Conservation (phyloP, 2,113 vertebrate species). For the Orthonyx spaldingii region DNA sequence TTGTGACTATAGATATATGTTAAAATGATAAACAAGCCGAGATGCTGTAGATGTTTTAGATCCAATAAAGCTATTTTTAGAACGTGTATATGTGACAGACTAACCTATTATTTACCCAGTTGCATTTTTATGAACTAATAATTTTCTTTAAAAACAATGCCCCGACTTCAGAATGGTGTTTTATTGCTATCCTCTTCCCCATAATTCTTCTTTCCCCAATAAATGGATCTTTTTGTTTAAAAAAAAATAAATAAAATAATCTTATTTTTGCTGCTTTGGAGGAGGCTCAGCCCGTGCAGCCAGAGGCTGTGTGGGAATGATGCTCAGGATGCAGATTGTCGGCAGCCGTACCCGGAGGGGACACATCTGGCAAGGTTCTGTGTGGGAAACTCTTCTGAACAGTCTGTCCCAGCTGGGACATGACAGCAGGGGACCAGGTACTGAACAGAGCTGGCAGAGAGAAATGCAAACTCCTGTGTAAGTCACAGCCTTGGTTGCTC, state of each 20-base stretch:
- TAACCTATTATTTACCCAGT: slow-evolving; percentile 71
- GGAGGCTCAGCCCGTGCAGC: neutral
- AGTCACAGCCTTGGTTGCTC: neutral
- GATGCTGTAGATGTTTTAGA: slow-evolving; percentile 58
- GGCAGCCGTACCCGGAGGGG: neutral
- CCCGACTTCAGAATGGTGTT: slow-evolving; percentile 46
- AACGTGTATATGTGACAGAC: slow-evolving; percentile 66
- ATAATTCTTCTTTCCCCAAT: slow-evolving; percentile 54
- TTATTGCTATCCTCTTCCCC: slow-evolving; percentile 34
- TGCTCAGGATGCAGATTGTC: neutral
- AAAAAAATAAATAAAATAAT: neutral
- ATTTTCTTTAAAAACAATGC: slow-evolving; percentile 44
- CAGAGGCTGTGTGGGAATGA: neutral
- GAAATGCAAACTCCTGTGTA: neutral
- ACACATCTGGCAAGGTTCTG: neutral
- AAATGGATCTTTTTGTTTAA: slow-evolving; percentile 37
- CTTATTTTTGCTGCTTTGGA: neutral
- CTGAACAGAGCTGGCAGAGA: neutral
- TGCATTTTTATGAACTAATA: slow-evolving; percentile 68
- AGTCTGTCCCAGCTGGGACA: neutral
- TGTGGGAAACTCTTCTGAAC: neutral
- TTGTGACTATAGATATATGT: slow-evolving; percentile 60
- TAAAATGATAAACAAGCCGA: slow-evolving; percentile 67
- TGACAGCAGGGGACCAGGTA: neutral
- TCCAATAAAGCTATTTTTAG: slow-evolving; percentile 71